Conservation (phyloP, 2,113 vertebrate species). For the Eurypyga helias region DNA sequence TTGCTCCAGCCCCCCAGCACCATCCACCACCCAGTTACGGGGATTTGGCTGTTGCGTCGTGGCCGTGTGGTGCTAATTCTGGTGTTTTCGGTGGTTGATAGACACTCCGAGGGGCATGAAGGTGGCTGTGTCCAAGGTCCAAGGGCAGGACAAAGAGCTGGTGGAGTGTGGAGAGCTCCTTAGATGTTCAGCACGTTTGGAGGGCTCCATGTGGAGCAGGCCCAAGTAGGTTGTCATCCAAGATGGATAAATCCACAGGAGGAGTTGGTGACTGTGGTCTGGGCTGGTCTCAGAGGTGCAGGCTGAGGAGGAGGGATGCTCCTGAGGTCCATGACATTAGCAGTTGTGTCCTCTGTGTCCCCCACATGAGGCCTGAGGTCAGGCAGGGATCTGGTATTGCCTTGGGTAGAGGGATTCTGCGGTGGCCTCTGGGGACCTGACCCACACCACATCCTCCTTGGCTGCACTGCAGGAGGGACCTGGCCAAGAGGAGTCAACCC, state of each 20-base stretch:
- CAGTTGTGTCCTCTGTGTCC: not conserved
- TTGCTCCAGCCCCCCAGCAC: not conserved
- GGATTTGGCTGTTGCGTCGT: rapidly evolving
- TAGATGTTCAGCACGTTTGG: not conserved
- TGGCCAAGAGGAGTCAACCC: not conserved
- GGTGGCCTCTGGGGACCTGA: not conserved
- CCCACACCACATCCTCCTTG: too few species aligned
- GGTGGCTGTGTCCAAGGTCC: not conserved
- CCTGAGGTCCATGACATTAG: not conserved
- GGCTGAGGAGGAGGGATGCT: not conserved
- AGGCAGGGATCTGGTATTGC: not conserved
- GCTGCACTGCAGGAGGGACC: not conserved
- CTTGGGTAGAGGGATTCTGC: not conserved
- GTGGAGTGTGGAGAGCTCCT: not conserved
- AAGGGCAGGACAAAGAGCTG: not conserved
- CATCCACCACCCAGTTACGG: rapidly evolving
- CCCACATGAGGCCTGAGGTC: not conserved
- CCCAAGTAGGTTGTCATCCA: not conserved
- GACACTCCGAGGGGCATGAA: not conserved
- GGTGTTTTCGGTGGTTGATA: rapidly evolving
- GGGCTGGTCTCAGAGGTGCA: not conserved
- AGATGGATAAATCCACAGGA: not conserved
- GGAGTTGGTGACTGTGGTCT: not conserved
- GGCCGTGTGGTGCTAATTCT: not conserved
- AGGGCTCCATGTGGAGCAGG: not conserved